Conservation (phyloP, 2,888 invertebrate genomes). For the Phyto melanocephala region DNA sequence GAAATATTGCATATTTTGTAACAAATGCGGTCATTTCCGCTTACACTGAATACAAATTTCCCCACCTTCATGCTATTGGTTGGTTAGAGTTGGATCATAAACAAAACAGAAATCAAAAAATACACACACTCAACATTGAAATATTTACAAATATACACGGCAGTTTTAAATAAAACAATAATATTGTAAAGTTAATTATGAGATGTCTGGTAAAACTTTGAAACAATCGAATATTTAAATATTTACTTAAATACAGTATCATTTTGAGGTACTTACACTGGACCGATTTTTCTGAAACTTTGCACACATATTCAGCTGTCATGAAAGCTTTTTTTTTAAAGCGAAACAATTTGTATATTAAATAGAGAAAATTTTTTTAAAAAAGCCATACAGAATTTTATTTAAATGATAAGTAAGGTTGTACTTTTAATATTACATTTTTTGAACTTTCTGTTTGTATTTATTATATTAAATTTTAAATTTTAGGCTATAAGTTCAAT, state of each 20-base stretch:
- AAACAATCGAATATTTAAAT: slow-evolving; percentile 32
- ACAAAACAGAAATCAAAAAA: background rate
- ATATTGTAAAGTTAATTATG: slow-evolving; percentile 47
- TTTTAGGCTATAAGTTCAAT: no score
- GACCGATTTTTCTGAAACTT: no score
- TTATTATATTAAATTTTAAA: no score
- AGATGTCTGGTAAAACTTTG: slow-evolving; percentile 50
- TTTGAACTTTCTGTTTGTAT: no score
- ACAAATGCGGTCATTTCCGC: slow-evolving; percentile 61
- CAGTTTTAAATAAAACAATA: background rate
- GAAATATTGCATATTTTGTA: slow-evolving; percentile 37
- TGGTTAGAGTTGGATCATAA: background rate
- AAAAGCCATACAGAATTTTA: no score
- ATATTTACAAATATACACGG: slow-evolving; percentile 13
- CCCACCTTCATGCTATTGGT: background rate
- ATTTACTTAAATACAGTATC: slow-evolving; percentile 12
- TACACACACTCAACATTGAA: slow-evolving; percentile 8
- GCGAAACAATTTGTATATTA: no score
- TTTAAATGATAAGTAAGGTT: no score
- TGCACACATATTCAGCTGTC: no score
- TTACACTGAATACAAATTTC: slow-evolving; percentile 21
- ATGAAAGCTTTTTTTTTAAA: no score
- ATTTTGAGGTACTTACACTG: no score
- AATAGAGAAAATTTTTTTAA: no score
- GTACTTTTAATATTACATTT: no score